Conservation (phyloP, 2,113 vertebrate species). For the Chauna torquata region DNA sequence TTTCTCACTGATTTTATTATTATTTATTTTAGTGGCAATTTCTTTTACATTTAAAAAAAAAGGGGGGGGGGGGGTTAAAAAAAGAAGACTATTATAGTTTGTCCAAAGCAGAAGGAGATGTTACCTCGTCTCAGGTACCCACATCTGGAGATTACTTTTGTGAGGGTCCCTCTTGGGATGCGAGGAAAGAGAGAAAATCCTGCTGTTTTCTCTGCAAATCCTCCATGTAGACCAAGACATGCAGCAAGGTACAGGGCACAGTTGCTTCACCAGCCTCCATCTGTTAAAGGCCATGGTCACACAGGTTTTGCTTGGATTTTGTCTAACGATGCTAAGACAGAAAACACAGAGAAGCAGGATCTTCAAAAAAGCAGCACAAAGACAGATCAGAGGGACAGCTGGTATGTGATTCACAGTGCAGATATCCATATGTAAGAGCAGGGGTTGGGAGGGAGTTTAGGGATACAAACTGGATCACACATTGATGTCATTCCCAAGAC, state of each 20-base stretch:
- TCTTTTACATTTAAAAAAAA: not conserved
- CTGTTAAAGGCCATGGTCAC: not conserved
- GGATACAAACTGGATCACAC: not conserved
- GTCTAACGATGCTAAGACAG: not conserved
- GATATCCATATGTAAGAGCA: not conserved
- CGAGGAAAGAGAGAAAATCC: not conserved
- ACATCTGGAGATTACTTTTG: not conserved
- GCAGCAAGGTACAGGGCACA: not conserved
- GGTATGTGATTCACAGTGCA: not conserved
- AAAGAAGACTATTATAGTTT: not conserved
- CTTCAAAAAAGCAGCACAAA: not conserved
- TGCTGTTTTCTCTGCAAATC: not conserved
- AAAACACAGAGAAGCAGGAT: not conserved
- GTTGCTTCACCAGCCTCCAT: accelerated
- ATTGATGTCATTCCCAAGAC: not conserved
- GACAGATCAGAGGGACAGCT: not conserved
- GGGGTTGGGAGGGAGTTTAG: accelerated
- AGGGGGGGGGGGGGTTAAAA: not conserved
- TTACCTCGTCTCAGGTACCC: not conserved
- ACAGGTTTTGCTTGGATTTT: not conserved
- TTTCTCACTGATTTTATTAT: not conserved
- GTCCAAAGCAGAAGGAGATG: not conserved
- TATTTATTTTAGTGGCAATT: not conserved
- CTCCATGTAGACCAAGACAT: not conserved
- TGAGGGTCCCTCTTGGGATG: not conserved